phyloP scores from a whole-genome alignment of 2,888 invertebrate species.

The Biston stratarius region DNA sequence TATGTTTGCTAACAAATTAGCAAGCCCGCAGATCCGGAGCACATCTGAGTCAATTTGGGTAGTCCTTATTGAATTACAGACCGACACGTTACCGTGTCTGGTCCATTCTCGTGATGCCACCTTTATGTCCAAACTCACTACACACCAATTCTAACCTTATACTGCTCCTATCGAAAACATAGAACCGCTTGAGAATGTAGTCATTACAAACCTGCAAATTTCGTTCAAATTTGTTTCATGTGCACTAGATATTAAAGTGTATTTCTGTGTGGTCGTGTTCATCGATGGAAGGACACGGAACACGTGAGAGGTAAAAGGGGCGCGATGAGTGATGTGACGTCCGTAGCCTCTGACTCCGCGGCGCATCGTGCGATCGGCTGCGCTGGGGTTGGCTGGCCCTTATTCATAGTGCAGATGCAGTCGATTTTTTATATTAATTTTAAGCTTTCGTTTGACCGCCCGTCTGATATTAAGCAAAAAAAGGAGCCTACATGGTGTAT shows the following conservation, averaged over 20 bases:
- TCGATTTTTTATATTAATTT: not conserved
- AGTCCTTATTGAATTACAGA: slow-evolving; percentile 83
- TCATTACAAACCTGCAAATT: slow-evolving; percentile 5
- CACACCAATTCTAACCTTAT: slow-evolving; percentile 42
- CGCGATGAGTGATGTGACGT: slow-evolving; percentile 79
- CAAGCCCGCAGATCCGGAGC: slow-evolving; percentile 73
- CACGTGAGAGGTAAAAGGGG: slow-evolving; percentile 70
- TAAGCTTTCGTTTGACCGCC: too few relatives aligned
- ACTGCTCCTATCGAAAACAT: not conserved
- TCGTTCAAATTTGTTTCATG: slow-evolving; percentile 37
- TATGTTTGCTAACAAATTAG: slow-evolving; percentile 82
- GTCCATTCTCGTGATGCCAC: slow-evolving; percentile 51
- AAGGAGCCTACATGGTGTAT: too few relatives aligned
- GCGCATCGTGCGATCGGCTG: slow-evolving; percentile 64
- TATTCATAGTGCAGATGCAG: slow-evolving; percentile 58
- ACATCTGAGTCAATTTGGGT: slow-evolving; percentile 83
- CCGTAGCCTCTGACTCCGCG: slow-evolving; percentile 73
- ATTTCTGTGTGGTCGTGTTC: slow-evolving; percentile 43
- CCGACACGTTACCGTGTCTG: slow-evolving; percentile 74
- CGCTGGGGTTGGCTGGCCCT: slow-evolving; percentile 49
- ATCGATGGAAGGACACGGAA: slow-evolving; percentile 59
- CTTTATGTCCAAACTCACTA: slow-evolving; percentile 20
- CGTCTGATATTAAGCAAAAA: too few relatives aligned
- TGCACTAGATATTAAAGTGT: slow-evolving; percentile 37
- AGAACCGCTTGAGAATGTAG: slow-evolving; percentile 28